Conservation (phyloP, 2,797 vertebrate species). For the Hydrophis major region DNA sequence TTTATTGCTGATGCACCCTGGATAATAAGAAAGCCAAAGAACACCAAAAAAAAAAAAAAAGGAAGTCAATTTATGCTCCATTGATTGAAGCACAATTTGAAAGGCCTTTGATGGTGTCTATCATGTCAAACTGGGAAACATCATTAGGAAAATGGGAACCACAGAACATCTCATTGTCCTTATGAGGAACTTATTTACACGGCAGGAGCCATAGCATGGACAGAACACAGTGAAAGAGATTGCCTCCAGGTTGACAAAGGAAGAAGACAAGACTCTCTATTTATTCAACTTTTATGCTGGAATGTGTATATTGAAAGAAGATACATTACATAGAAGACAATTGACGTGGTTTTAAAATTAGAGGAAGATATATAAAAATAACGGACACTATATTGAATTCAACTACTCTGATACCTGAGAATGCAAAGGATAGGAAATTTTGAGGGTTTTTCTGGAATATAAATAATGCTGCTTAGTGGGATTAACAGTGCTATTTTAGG, state of each 20-base stretch:
- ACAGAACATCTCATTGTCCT: background rate
- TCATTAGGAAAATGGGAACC: background rate
- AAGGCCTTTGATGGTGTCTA: background rate
- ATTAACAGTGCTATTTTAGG: slow-evolving; percentile 41
- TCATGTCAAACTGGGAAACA: background rate
- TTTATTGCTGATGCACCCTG: background rate
- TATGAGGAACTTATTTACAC: background rate
- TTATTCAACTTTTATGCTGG: background rate
- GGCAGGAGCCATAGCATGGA: background rate
- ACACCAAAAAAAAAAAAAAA: background rate
- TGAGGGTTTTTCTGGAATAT: background rate
- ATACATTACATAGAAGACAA: background rate
- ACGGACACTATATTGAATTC: background rate
- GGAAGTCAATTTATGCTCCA: background rate
- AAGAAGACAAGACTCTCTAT: background rate
- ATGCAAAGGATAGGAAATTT: background rate
- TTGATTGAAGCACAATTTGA: background rate
- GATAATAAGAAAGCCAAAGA: background rate
- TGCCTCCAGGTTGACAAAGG: background rate
- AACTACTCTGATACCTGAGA: background rate
- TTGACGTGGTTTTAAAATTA: background rate
- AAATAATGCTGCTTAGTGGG: slow-evolving; percentile 18
- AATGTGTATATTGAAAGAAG: background rate
- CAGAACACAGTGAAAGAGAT: background rate
- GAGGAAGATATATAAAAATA: background rate